Evolutionary conservation across 2,888 invertebrate genomes (phyloP).

Genomic region (Sphaeridia pumilis): DNA sequence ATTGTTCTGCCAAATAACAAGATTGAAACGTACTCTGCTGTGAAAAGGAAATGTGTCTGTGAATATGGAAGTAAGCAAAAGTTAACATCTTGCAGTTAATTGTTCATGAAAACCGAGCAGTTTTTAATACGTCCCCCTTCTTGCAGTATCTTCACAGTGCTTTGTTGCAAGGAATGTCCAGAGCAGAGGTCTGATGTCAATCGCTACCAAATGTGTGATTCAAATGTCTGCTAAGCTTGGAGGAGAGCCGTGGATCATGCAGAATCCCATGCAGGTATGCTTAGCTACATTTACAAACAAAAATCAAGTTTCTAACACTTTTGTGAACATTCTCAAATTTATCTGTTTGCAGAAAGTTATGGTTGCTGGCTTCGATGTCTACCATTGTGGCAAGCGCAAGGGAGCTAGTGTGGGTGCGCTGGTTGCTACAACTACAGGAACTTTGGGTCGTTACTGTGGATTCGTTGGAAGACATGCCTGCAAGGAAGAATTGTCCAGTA

Average conservation of each 20-base stretch:
- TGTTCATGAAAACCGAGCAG: neutral
- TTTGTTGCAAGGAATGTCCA: conserved; percentile 22
- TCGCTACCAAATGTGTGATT: conserved; percentile 44
- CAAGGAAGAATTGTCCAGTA: conserved; percentile 17
- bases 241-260: conserved; percentile 75
- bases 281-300: conserved; percentile 5
- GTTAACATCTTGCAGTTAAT: neutral
- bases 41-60: conserved; percentile 15
- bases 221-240: conserved; percentile 56
- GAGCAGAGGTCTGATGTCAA: conserved; percentile 25
- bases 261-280: conserved; percentile 48
- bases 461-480: conserved; percentile 37
- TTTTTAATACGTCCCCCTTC: neutral
- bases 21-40: conserved; percentile 20
- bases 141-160: conserved; percentile 28
- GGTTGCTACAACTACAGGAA: conserved; percentile 16
- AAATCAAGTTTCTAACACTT: neutral
- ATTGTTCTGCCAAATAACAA: conserved; percentile 16
- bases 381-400: conserved; percentile 62
- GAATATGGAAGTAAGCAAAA: conserved; percentile 17
- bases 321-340: neutral
- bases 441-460: conserved; percentile 44
- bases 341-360: conserved; percentile 35
- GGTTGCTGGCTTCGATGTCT: conserved; percentile 57
- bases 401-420: conserved; percentile 38